Evolutionary conservation across 2,797 vertebrate species (phyloP), one percentile per base, ranked within the genome.

Genomic region (Dicrostonyx torquatus): DNA sequence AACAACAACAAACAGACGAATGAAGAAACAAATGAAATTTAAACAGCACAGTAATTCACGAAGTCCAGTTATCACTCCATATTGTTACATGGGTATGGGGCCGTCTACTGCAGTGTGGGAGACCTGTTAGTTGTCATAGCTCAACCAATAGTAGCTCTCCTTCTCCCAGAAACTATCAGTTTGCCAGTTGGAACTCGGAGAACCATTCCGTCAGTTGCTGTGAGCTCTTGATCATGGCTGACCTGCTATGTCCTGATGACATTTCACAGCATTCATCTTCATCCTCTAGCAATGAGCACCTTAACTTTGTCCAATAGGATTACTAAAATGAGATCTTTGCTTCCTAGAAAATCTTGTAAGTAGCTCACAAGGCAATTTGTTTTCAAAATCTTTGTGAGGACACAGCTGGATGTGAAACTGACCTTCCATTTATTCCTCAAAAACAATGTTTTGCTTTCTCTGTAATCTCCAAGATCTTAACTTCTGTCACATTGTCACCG

Each of bases 311-410:
- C 60, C 50, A 85, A 0, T 85, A 15, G 64, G 20, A 58, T 84
- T 93, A 60, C 55, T 12, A 34, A 95, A 90, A 91, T 64, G 89
- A 91, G 20, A n/a, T 79, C 90, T 9, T 88, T 3, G 18, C 50
- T 4, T 80, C 86, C 15, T 58, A 84, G 15, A 76, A 55, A 17
- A 43, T 5, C 4, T 70, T 85, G 15, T 76, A 70, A 90, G 48
- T 18, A 91, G 12, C 7, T 53, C 89, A 79, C 13, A 75, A 43
- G 70, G n/a, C 7, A 89, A 87, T 70, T 75, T 90, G 18, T 22
- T 89, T 79, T 86, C 43, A 64, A 94, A 94, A 90, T 20, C 37
- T 95, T 26, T 92, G 15, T 5, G 43, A 78, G n/a, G 24, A 6
- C 31, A 84, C 34, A 70, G 20, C 0, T 93, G 11, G 45, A 70